Evolutionary conservation across 2,113 vertebrate genomes (phyloP).

Genomic region (Apistogramma diplotaenia): DNA sequence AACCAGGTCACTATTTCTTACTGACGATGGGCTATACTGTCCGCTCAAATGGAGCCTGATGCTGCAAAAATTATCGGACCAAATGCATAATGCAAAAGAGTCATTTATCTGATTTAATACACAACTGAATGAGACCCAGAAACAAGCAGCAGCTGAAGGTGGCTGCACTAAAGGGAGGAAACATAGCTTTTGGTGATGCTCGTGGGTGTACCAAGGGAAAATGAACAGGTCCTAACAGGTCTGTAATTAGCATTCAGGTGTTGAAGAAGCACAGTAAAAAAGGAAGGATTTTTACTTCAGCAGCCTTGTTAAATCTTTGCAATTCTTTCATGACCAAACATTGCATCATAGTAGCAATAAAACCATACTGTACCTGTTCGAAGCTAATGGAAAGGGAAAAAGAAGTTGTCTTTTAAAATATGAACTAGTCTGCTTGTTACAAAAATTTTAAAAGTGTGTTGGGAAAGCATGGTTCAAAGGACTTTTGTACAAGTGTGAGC

Average conservation of each 20-base stretch:
- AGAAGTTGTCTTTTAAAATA: constrained; percentile 1
- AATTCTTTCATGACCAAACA: not conserved
- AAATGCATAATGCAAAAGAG: too few relatives aligned
- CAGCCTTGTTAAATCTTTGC: not conserved
- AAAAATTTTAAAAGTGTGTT: not conserved
- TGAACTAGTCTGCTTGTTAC: not conserved
- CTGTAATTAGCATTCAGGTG: not conserved
- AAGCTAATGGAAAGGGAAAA: constrained; percentile 1
- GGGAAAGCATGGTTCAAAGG: not conserved
- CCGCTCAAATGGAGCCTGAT: too few relatives aligned
- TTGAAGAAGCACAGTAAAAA: not conserved
- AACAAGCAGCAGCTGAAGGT: not conserved
- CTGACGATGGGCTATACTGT: too few relatives aligned
- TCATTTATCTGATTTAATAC: not conserved
- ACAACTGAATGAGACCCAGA: not conserved
- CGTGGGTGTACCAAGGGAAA: not conserved
- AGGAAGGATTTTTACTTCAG: not conserved
- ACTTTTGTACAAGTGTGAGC: not conserved
- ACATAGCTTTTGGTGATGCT: not conserved
- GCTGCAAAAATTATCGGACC: too few relatives aligned
- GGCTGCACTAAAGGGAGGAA: not conserved
- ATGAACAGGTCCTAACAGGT: not conserved
- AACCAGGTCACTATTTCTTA: too few relatives aligned
- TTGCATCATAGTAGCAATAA: not conserved
- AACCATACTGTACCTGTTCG: not conserved